Evolutionary conservation across 2,888 invertebrate genomes (phyloP), one percentile per base, ranked within the genome.

Genomic region (Tenthredo notha): DNA sequence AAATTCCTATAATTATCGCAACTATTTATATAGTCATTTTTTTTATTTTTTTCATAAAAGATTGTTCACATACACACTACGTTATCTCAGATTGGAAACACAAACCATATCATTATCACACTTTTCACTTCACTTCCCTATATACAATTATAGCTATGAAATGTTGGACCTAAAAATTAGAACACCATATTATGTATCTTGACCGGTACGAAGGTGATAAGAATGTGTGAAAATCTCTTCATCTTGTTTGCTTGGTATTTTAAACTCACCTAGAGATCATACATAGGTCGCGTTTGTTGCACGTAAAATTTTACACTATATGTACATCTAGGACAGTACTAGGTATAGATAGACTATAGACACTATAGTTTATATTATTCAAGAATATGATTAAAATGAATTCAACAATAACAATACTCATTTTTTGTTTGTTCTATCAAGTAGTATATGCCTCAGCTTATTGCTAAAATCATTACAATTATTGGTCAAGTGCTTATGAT

Each of bases 21-120:
- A 58, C 58, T 58, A 58, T n/a, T n/a, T n/a, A n/a, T n/a, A n/a
- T n/a, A n/a, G n/a, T n/a, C n/a, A 1, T 33, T 33, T 33, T 33
- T 33, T 33, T 33, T 33, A 4, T 12, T 15, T 67, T 72, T 40
- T 21, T 7, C 9, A 37, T 40, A 37, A 43, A 40, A 18, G 2
- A 72, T 72, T 43, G 72, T 72, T 9, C 2, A 21, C 15, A 43
- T 6, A 72, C 72, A 47, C 15, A 15, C 47, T n/a, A 72, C 5
- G 10, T 40, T 72, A n/a, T 37, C 40, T 72, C 72, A 21, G 5
- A 74, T 74, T 74, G 40, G 21, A 74, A 74, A 43, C 2, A n/a
- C 72, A 74, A 74, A 74, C 72, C n/a, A 21, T 74, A 74, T 43
- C 72, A 74, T 74, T 43, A 74, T 74, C 72, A 74, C n/a, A 37